Conservation (phyloP, 2,888 invertebrate species). For the Spodoptera exigua region DNA sequence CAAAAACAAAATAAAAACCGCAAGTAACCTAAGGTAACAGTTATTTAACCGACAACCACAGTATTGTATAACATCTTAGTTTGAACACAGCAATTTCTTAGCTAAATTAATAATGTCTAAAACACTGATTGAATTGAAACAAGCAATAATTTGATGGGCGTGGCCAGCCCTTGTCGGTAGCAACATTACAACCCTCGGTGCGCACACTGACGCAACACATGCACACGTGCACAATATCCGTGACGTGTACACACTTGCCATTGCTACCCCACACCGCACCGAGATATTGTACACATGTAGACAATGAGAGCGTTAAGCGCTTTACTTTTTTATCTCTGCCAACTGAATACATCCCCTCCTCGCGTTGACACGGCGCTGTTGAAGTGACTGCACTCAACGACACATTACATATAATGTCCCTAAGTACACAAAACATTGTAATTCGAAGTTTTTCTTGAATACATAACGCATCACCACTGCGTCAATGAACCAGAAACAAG, state of each 20-base stretch:
- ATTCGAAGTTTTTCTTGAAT: conserved; percentile 60
- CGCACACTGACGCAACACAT: conserved; percentile 31
- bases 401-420: conserved; percentile 33
- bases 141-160: conserved; percentile 82
- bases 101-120: conserved; percentile 32
- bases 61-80: too few relatives aligned
- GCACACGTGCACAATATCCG: conserved; percentile 55
- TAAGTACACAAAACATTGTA: conserved; percentile 48
- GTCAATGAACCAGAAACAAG: conserved; percentile 46
- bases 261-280: conserved; percentile 72
- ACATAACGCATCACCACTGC: conserved; percentile 47
- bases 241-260: conserved; percentile 62
- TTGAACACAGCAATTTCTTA: neutral
- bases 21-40: too few relatives aligned
- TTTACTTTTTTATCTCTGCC: conserved; percentile 84
- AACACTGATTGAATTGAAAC: conserved; percentile 68
- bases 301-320: conserved; percentile 83
- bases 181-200: conserved; percentile 74
- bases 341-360: conserved; percentile 65
- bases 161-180: conserved; percentile 76
- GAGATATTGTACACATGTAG: conserved; percentile 68
- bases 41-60: too few relatives aligned
- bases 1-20: too few relatives aligned
- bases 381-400: conserved; percentile 51
- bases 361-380: conserved; percentile 61